Evolutionary conservation across 2,797 vertebrate genomes (phyloP).

Genomic region (Spheniscus humboldti): DNA sequence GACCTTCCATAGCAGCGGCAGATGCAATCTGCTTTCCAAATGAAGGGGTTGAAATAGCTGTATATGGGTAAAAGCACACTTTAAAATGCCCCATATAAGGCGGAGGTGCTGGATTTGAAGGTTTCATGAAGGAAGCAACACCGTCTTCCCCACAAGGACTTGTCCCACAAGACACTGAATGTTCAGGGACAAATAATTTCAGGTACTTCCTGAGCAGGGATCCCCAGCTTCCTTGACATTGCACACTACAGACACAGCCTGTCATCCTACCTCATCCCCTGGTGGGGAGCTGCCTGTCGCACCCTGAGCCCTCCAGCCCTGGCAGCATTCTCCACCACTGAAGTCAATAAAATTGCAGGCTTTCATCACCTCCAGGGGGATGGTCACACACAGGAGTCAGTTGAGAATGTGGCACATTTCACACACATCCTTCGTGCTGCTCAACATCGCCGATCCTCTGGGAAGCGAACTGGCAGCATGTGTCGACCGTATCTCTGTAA

Average conservation of each 20-base stretch:
- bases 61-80: neutral
- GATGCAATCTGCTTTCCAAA: neutral
- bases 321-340: neutral
- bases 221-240: neutral
- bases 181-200: neutral
- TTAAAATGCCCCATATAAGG: neutral
- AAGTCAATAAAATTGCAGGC: neutral
- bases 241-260: rapidly evolving
- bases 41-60: neutral
- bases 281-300: rapidly evolving
- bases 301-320: rapidly evolving
- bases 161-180: neutral
- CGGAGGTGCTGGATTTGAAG: neutral
- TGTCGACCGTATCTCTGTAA: neutral
- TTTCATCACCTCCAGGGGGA: neutral
- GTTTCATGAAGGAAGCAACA: neutral
- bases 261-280: rapidly evolving
- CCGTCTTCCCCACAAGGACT: rapidly evolving
- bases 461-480: neutral
- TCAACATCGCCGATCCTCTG: rapidly evolving
- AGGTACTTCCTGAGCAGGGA: neutral
- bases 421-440: neutral
- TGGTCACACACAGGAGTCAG: neutral
- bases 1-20: neutral
- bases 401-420: neutral